Evolutionary conservation across 2,888 invertebrate genomes (phyloP), one percentile per base, ranked within the genome.

Genomic region (Drosophila heteroneura): DNA sequence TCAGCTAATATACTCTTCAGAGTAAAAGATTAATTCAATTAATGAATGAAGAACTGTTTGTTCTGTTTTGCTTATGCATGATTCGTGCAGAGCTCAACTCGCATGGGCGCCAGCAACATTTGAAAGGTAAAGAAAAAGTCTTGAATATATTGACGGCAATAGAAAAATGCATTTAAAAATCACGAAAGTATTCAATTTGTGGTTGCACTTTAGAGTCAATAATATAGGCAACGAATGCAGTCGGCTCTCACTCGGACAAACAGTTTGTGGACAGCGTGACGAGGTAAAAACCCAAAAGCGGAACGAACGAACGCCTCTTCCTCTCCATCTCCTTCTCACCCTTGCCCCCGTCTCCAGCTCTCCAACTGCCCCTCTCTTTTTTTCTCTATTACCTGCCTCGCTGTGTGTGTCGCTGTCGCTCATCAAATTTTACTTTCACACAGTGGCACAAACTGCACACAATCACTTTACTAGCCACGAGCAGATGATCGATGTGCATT

Each of bases 401-500:
- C n/a, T 22, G 26, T 51, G 33, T 58, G 26, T 72, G 28, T 61
- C 62, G 66, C 59, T 52, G 26, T 74, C 47, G 47, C 59, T 64
- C 69, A 88, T 79, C 70, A 76, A 83, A 82, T 87, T 87, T 90
- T 87, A 87, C 87, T 87, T 87, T 87, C 87, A 88, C 89, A 70
- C 62, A 74, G 70, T 62, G 67, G 53, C 82, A 26, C 47, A 47
- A 79, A 79, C 76, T 81, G 75, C 76, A 89, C 41, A 58, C 85
- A 83, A 84, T 85, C 74, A 57, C 56, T 57, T 37, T 37, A 39
- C 83, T 80, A 78, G 82, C 76, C 85, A 87, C 76, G 72, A 82
- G 72, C 78, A 76, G 76, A 82, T 85, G 89, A 89, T 85, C 89
- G 89, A 85, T 85, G 89, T 85, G 89, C 89, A 90, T 88, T 83